Percentiles rank a stretch among this genome's conserved stretches.
Conservation (phyloP, 2,797 vertebrate genomes). For the Lerista edwardsae region DNA sequence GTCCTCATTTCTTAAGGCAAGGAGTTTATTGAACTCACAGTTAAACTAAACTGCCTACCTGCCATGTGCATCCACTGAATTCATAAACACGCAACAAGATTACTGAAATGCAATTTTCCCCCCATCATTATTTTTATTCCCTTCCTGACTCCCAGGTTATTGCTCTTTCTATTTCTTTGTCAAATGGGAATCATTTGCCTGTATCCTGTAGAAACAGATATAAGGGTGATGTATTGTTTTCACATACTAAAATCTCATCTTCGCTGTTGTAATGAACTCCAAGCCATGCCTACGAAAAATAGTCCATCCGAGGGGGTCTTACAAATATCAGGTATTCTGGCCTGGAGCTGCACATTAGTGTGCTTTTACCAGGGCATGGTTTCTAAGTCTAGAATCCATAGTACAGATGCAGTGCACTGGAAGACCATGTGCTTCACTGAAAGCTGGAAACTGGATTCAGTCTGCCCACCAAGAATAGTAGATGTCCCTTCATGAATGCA, state of each 20-base stretch:
- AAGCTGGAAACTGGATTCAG: constrained; percentile 25
- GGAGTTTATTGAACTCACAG: constrained; percentile 48
- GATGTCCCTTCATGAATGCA: constrained; percentile 5
- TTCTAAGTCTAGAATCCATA: constrained; percentile 17
- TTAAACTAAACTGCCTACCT: constrained; percentile 47
- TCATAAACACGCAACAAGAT: constrained; percentile 32
- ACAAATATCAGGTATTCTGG: constrained; percentile 5
- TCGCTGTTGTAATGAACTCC: constrained; percentile 11
- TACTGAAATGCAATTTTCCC: constrained; percentile 45
- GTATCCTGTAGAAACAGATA: constrained; percentile 14
- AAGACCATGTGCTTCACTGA: constrained; percentile 26
- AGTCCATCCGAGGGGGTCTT: neutral
- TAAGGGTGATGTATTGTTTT: constrained; percentile 34
- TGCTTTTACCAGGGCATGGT: neutral
- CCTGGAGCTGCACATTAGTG: constrained; percentile 1
- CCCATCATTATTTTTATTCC: neutral
- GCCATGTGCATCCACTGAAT: constrained; percentile 34
- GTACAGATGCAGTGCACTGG: neutral
- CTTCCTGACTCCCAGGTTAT: constrained; percentile 42
- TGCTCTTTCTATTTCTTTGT: constrained; percentile 34
- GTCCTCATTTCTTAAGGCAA: constrained; percentile 45
- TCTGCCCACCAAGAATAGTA: constrained; percentile 28
- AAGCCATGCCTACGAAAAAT: neutral
- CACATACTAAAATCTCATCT: constrained; percentile 14
- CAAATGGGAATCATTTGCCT: constrained; percentile 37